A percentile compares a stretch with the other conserved stretches of the same genome.
Evolutionary conservation across 1,140 invertebrate species (phyloP).

Genomic region (Charaxes varanes): DNA sequence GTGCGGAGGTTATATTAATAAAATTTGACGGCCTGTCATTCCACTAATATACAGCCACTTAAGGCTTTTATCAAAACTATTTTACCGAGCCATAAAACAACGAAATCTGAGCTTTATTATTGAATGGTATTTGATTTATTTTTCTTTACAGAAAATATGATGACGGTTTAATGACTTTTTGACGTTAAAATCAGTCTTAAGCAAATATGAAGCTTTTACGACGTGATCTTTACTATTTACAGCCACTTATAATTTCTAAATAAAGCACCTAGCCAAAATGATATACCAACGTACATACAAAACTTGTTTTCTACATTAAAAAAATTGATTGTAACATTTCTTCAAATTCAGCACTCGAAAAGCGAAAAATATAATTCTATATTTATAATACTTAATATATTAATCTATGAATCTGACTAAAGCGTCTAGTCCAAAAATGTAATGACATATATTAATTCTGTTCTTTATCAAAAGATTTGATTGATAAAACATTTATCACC

Average conservation of each 20-base stretch:
- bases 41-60: constrained; percentile 46
- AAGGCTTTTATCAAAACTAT: constrained; percentile 42
- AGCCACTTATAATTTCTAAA: constrained; percentile 13
- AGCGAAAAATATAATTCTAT: not conserved
- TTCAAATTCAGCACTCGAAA: too few species aligned
- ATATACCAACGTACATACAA: too few species aligned
- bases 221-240: constrained; percentile 17
- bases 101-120: constrained; percentile 27
- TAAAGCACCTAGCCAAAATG: not conserved
- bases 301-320: too few species aligned
- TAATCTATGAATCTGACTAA: too few species aligned
- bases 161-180: constrained; percentile 3
- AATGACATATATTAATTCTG: too few species aligned
- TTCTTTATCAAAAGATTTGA: too few species aligned
- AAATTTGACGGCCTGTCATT: constrained; percentile 62
- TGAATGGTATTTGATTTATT: too few species aligned
- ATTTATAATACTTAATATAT: too few species aligned
- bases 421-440: too few species aligned
- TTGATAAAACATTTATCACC: too few species aligned
- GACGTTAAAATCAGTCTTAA: constrained; percentile 22
- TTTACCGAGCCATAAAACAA: constrained; percentile 18
- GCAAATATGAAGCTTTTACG: constrained; percentile 29
- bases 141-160: too few species aligned
- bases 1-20: constrained; percentile 46
- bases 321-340: too few species aligned